These are phyloP conservation scores for Aptenodytes patagonicus DNA, from an alignment of 2,113 vertebrate species.

Conservation along the genomic window DNA sequence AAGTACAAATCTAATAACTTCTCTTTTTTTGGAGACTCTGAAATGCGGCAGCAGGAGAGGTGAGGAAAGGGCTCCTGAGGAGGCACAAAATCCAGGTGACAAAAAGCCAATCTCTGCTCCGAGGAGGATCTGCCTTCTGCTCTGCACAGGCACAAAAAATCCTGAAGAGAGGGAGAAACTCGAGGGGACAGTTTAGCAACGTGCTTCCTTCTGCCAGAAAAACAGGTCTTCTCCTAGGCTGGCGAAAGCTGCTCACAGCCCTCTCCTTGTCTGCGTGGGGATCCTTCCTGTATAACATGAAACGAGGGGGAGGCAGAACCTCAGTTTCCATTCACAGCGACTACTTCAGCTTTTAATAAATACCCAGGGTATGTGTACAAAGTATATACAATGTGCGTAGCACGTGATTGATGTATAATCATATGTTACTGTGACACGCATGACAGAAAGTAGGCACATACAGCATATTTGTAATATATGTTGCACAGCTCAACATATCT, in stretches of 20 bases:
- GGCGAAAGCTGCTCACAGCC: background rate
- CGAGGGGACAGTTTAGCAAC: background rate
- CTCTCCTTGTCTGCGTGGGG: background rate
- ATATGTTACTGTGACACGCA: background rate
- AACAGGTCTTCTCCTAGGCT: background rate
- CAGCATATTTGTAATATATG: background rate
- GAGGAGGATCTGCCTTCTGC: background rate
- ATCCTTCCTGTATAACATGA: background rate
- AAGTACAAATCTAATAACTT: background rate
- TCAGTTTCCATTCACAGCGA: background rate
- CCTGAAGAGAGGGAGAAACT: background rate
- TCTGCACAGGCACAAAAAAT: background rate
- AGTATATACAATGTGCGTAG: background rate
- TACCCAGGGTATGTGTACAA: background rate
- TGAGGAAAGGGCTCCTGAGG: background rate
- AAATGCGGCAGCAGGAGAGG: background rate
- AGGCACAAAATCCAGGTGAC: background rate
- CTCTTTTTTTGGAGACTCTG: background rate
- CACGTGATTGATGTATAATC: background rate
- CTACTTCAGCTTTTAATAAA: background rate
- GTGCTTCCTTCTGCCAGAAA: background rate
- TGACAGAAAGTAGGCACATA: background rate
- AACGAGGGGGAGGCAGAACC: background rate
- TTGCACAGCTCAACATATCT: background rate
- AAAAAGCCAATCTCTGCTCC: background rate